These are phyloP conservation scores for Clitarchus hookeri DNA, from an alignment of 2,888 invertebrate genomes.

Conservation along the genomic window DNA sequence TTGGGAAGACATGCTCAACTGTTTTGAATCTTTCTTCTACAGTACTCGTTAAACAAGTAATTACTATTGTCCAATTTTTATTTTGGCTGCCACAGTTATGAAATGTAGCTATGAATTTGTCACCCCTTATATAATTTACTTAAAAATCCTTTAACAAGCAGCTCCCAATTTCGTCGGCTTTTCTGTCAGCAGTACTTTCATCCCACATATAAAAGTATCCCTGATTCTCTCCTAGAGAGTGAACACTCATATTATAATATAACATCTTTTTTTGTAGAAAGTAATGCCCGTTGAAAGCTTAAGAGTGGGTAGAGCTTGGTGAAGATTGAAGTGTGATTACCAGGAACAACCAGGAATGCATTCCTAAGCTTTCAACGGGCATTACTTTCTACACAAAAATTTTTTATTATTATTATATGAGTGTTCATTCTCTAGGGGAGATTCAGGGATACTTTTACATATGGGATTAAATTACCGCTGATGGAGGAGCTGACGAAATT, in stretches of 20 bases:
- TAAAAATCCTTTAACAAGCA: too few relatives aligned
- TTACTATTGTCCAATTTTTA: conserved; percentile 8
- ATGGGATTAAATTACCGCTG: conserved; percentile 30
- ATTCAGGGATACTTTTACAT: conserved; percentile 29
- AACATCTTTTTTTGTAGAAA: conserved; percentile 17
- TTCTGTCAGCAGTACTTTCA: conserved; percentile 28
- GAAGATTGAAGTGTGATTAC: background rate
- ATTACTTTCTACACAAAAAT: conserved; percentile 9
- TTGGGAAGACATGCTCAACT: background rate
- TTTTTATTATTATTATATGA: conserved; percentile 24
- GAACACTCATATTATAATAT: conserved; percentile 24
- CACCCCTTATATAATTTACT: too few relatives aligned
- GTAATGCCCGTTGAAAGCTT: too few relatives aligned
- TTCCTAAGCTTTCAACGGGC: background rate
- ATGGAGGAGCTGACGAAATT: conserved; percentile 32
- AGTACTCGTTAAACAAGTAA: background rate
- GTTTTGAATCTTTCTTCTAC: background rate
- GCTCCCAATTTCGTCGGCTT: conserved; percentile 33
- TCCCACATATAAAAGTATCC: conserved; percentile 31
- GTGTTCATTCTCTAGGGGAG: conserved; percentile 25
- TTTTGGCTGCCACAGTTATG: background rate
- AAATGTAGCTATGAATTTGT: too few relatives aligned
- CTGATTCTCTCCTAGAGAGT: conserved; percentile 18
- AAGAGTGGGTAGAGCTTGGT: background rate
- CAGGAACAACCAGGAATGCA: background rate